Evolutionary conservation across 2,888 invertebrate genomes (phyloP), one percentile per base, ranked within the genome.

Genomic region (Leptinotarsa rubiginosa): DNA sequence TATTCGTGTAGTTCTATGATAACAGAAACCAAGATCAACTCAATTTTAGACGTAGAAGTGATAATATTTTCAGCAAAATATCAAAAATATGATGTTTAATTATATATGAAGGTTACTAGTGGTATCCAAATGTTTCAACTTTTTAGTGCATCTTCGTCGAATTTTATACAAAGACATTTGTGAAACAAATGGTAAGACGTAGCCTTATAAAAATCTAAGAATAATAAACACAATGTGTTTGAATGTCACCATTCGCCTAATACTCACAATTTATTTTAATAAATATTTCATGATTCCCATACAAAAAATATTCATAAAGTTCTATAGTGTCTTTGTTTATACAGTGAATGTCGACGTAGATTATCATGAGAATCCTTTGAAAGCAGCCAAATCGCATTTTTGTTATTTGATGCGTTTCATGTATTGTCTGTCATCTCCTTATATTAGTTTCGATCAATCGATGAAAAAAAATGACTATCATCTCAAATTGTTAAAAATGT

Each of bases 141-240:
- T 62, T 62, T 62, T 31, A 62, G 62, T 68, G 68, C 20, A 68
- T 68, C 68, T 54, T 20, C 52, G 13, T 47, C 47, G 68, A 54
- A 68, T 54, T 41, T 54, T 54, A 68, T 54, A 62, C 62, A 62
- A 62, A 74, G 76, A 81, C 81, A 81, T 81, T 81, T 81, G 81
- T 78, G 76, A 76, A 75, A 75, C 81, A 81, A 81, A 75, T 81
- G 81, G 70, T 78, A 78, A 72, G 71, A 65, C 64, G 54, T 65
- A 67, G 67, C 72, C 72, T 77, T 79, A 79, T 78, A 76, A 81
- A 81, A 78, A 74, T 77, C 47, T 70, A 76, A 76, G 52, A 75
- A 81, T 77, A 81, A 81, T 78, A 81, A 81, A 81, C 81, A 81
- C 50, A 59, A 64, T 67, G 70, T 74, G 65, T 75, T 67, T 62